Evolutionary conservation across 2,113 vertebrate species (phyloP).

Genomic region (Phalacrocorax brasilianus): DNA sequence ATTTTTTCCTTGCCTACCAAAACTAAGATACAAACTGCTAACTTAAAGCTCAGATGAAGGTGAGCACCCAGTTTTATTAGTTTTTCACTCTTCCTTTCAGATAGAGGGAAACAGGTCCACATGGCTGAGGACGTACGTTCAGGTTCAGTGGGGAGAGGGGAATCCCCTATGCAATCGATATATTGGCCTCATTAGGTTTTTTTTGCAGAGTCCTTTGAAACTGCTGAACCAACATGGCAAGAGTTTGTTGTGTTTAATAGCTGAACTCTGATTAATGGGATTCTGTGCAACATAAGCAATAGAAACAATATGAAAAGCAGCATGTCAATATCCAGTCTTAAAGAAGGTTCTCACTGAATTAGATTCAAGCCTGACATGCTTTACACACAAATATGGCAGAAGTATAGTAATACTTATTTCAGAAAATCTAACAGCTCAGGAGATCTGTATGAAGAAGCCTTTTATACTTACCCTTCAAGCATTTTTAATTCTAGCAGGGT

Average conservation of each 20-base stretch:
- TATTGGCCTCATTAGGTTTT: background rate
- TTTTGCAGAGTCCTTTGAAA: background rate
- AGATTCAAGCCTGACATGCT: background rate
- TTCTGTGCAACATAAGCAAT: background rate
- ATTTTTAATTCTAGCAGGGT: background rate
- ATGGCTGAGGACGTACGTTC: rapidly evolving
- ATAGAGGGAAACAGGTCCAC: background rate
- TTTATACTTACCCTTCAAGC: background rate
- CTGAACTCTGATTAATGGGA: background rate
- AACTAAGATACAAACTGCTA: background rate
- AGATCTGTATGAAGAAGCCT: background rate
- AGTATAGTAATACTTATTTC: background rate
- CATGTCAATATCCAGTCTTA: background rate
- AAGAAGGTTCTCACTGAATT: background rate
- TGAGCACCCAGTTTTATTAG: background rate
- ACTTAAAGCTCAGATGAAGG: background rate
- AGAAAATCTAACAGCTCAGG: background rate
- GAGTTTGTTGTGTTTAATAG: background rate
- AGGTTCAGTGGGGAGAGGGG: background rate
- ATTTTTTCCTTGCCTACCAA: background rate
- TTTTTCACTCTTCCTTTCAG: background rate
- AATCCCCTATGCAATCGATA: background rate
- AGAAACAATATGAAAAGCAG: background rate
- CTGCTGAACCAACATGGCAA: background rate
- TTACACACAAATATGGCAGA: background rate